phyloP scores from a whole-genome alignment of 2,113 vertebrate genomes.

The Oenanthe oenanthe region DNA sequence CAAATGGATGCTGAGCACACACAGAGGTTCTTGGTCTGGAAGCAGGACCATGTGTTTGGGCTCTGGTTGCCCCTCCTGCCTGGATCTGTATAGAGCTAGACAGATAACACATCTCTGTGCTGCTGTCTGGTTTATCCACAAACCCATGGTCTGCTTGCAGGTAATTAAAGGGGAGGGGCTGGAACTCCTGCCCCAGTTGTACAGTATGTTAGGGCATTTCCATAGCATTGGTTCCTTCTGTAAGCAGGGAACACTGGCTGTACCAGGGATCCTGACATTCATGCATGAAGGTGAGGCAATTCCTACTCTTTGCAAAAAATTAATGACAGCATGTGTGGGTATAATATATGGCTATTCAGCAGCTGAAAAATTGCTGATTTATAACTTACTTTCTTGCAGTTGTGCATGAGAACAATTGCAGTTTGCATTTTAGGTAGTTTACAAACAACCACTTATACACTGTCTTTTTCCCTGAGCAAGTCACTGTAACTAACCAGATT shows the following conservation, averaged over 20 bases:
- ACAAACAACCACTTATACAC: neutral
- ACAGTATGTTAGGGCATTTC: neutral
- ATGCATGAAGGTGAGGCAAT: neutral
- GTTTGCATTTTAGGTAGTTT: neutral
- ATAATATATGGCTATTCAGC: neutral
- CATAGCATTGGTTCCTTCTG: rapidly evolving
- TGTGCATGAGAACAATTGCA: neutral
- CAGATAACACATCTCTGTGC: rapidly evolving
- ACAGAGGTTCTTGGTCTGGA: neutral
- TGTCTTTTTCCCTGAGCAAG: neutral
- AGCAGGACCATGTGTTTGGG: neutral
- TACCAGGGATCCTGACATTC: neutral
- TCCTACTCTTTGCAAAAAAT: neutral
- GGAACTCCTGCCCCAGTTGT: neutral
- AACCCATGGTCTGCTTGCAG: neutral
- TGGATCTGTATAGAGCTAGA: neutral
- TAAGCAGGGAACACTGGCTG: neutral
- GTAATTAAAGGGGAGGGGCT: neutral
- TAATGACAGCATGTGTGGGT: neutral
- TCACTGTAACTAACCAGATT: neutral
- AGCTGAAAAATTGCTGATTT: neutral
- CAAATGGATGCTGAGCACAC: neutral
- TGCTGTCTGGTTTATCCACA: neutral
- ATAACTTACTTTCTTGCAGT: neutral
- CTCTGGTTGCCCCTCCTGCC: neutral